Percentiles rank a stretch among this genome's conserved stretches.
phyloP scores from a whole-genome alignment of 2,797 vertebrate species.

The Melanotaenia pygmaea region DNA sequence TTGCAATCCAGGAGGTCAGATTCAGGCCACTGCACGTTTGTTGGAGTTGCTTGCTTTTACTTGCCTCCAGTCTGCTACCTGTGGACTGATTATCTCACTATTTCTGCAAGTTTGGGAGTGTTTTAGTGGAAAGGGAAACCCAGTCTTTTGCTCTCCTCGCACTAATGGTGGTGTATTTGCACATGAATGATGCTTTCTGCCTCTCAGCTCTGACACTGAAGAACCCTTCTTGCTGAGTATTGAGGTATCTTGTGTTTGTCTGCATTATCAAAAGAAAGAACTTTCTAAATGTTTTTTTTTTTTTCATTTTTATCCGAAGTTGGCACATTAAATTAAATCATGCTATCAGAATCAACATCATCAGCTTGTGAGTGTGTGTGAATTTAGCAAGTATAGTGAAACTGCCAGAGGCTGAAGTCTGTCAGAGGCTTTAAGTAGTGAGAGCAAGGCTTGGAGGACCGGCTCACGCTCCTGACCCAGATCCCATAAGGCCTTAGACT shows the following conservation, averaged over 20 bases:
- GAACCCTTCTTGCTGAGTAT: constrained; percentile 31
- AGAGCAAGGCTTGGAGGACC: constrained; percentile 58
- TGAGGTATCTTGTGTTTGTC: constrained; percentile 44
- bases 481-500: constrained; percentile 72
- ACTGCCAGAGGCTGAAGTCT: constrained; percentile 40
- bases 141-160: constrained; percentile 34
- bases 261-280: not conserved
- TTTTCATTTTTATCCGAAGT: constrained; percentile 6
- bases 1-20: constrained; percentile 55
- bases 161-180: constrained; percentile 72
- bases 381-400: constrained; percentile 29
- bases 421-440: constrained; percentile 58
- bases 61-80: constrained; percentile 42
- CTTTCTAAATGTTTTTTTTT: not conserved
- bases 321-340: constrained; percentile 1
- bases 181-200: constrained; percentile 81
- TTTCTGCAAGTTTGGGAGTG: constrained; percentile 31
- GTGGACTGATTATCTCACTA: constrained; percentile 33
- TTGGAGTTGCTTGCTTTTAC: constrained; percentile 41
- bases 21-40: constrained; percentile 63
- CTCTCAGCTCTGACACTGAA: constrained; percentile 55
- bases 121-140: constrained; percentile 33
- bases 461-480: constrained; percentile 77
- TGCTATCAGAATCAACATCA: constrained; percentile 12
- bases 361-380: constrained; percentile 3